Conservation (phyloP, 1,140 invertebrate species). For the Acromyrmex charruanus region DNA sequence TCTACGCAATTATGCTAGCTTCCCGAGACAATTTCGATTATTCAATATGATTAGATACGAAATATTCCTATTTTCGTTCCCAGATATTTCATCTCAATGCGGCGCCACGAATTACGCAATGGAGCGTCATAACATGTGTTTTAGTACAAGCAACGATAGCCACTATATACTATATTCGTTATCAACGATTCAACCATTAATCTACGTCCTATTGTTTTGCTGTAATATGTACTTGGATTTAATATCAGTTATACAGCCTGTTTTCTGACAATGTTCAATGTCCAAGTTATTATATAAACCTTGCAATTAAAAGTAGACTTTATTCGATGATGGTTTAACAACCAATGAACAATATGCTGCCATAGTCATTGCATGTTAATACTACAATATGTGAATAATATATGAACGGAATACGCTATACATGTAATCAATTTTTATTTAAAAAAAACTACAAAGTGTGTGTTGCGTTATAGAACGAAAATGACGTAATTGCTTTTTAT, state of each 20-base stretch:
- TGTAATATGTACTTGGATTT: constrained; percentile 3
- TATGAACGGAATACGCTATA: not conserved
- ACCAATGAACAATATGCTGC: constrained; percentile 42
- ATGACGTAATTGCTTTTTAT: constrained; percentile 21
- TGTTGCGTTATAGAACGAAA: not conserved
- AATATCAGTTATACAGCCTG: not conserved
- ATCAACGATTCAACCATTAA: constrained; percentile 6
- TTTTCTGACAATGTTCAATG: not conserved
- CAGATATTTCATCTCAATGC: not conserved
- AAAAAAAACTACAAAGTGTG: not conserved
- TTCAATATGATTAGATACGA: not conserved
- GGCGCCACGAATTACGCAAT: not conserved
- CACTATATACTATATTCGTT: not conserved
- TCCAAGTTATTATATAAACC: not conserved
- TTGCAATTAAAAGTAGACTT: constrained; percentile 34
- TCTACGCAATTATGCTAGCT: not conserved
- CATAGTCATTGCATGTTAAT: not conserved
- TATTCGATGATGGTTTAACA: constrained; percentile 53
- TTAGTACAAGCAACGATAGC: constrained; percentile 4
- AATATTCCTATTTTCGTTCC: constrained; percentile 9
- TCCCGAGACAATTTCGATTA: not conserved
- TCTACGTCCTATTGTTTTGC: constrained; percentile 3
- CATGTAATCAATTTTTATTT: not conserved
- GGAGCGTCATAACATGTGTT: not conserved
- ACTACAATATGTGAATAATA: not conserved